A percentile compares a stretch with the other conserved stretches of the same genome.
These are phyloP conservation scores for Nasonovia ribisnigri DNA, from an alignment of 2,888 invertebrate species.

Conservation along the genomic window DNA sequence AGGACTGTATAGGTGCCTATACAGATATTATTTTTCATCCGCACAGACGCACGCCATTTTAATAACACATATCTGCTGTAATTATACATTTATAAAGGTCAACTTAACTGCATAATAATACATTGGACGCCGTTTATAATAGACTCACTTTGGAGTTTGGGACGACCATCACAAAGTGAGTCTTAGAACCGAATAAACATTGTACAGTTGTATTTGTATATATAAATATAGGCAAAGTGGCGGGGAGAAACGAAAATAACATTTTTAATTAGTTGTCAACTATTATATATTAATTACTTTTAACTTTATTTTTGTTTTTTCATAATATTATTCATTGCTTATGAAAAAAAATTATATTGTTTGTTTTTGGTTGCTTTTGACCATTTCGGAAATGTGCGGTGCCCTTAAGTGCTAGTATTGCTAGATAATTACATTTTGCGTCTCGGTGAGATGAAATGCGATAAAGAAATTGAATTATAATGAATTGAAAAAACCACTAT, in stretches of 20 bases:
- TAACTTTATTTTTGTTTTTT: neutral
- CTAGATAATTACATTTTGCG: neutral
- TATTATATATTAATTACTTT: neutral
- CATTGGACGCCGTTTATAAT: neutral
- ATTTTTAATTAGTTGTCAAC: neutral
- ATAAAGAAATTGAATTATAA: neutral
- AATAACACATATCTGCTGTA: neutral
- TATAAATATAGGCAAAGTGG: neutral
- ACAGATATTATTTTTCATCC: neutral
- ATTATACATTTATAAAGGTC: conserved; percentile 5
- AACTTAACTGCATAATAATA: neutral
- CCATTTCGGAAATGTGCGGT: neutral
- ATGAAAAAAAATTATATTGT: neutral
- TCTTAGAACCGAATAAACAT: neutral
- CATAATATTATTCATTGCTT: neutral
- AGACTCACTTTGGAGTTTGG: neutral
- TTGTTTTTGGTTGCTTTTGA: neutral
- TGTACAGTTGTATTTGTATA: too few relatives aligned
- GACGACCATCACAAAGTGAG: neutral
- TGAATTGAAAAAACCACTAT: neutral
- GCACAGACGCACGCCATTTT: neutral
- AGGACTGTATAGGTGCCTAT: neutral
- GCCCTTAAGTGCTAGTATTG: neutral
- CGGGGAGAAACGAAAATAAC: neutral
- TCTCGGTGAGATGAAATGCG: neutral